Evolutionary conservation across 2,888 invertebrate species (phyloP).

Genomic region (Gymnoscelis rufifasciata): DNA sequence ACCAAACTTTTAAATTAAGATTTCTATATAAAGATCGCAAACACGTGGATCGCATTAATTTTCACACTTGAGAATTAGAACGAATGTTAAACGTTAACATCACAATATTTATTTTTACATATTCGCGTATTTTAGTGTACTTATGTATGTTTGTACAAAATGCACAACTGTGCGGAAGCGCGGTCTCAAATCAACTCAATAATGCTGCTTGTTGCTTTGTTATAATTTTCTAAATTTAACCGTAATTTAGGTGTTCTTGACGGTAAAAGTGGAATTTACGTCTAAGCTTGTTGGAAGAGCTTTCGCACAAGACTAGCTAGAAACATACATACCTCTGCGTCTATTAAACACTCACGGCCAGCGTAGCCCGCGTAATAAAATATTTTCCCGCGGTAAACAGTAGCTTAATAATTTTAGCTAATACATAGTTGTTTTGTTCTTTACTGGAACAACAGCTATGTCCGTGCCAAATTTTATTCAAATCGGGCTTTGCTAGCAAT

Average conservation of each 20-base stretch:
- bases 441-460: no score
- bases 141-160: background rate
- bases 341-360: no score
- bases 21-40: constrained; percentile 8
- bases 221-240: constrained; percentile 30
- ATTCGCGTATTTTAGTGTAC: background rate
- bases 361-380: no score
- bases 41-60: constrained; percentile 8
- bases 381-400: no score
- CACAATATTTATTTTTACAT: constrained; percentile 24
- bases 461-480: no score
- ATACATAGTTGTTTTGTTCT: no score
- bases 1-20: constrained; percentile 7
- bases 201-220: constrained; percentile 41
- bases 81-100: constrained; percentile 11
- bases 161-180: constrained; percentile 27
- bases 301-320: background rate
- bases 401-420: no score
- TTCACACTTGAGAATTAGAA: constrained; percentile 15
- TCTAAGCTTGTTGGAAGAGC: background rate
- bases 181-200: constrained; percentile 49
- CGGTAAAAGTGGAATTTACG: constrained; percentile 5
- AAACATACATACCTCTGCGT: no score
- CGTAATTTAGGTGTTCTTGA: constrained; percentile 14
- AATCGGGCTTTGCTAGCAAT: no score